Conservation (phyloP, 2,888 invertebrate genomes). For the Nymphalis urticae region DNA sequence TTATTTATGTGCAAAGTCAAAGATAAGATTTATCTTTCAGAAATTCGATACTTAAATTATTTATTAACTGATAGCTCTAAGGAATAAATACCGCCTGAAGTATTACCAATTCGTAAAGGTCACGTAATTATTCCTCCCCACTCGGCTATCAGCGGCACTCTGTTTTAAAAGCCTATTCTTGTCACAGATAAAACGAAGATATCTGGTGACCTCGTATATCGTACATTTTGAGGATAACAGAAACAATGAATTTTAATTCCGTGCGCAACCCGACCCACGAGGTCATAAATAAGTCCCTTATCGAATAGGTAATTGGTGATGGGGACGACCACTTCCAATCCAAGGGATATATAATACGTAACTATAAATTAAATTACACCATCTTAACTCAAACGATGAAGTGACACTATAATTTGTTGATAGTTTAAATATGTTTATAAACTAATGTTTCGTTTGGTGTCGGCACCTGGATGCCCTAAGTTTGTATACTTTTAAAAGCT, state of each 20-base stretch:
- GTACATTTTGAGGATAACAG: constrained; percentile 73
- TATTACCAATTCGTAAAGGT: constrained; percentile 63
- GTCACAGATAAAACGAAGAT: constrained; percentile 75
- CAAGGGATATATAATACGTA: constrained; percentile 54
- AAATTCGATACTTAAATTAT: constrained; percentile 56
- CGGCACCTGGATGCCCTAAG: constrained; percentile 30
- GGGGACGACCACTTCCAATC: constrained; percentile 69
- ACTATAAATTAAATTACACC: constrained; percentile 66
- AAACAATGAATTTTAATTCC: constrained; percentile 81
- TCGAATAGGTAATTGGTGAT: constrained; percentile 78
- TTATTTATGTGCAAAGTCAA: constrained; percentile 46
- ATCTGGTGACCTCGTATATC: constrained; percentile 74
- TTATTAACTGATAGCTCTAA: constrained; percentile 55
- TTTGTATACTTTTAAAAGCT: constrained; percentile 42
- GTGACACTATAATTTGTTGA: constrained; percentile 24
- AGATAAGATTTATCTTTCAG: constrained; percentile 52
- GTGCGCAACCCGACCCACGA: constrained; percentile 52
- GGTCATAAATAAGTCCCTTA: constrained; percentile 76
- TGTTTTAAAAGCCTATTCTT: constrained; percentile 79
- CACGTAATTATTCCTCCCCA: constrained; percentile 63
- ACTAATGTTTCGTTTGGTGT: constrained; percentile 19
- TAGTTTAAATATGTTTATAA: constrained; percentile 19
- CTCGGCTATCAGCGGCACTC: constrained; percentile 57
- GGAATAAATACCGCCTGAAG: constrained; percentile 40
- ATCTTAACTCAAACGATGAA: constrained; percentile 50